Percentiles rank a stretch among this genome's conserved stretches.
Evolutionary conservation across 2,113 vertebrate genomes (phyloP).

Genomic region (Ellobius talpinus): DNA sequence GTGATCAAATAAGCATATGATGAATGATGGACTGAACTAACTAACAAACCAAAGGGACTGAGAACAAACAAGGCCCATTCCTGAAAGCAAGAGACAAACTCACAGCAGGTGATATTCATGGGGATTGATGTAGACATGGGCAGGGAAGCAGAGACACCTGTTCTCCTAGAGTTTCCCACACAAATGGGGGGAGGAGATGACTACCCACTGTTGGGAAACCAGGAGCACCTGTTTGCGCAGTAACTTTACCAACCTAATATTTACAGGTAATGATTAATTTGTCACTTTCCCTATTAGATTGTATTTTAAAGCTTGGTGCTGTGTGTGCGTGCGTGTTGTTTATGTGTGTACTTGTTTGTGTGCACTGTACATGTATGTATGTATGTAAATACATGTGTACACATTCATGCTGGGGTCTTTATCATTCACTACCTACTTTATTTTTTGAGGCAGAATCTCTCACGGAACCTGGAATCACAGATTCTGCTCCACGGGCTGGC

Average conservation of each 20-base stretch:
- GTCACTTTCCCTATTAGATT: not conserved
- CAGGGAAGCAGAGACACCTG: not conserved
- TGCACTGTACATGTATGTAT: not conserved
- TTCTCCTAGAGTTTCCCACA: not conserved
- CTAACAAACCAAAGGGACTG: not conserved
- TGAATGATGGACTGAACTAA: not conserved
- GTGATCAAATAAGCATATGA: not conserved
- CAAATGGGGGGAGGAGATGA: not conserved
- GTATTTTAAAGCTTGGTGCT: not conserved
- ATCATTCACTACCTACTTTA: not conserved
- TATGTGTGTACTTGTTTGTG: not conserved
- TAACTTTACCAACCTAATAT: not conserved
- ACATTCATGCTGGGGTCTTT: not conserved
- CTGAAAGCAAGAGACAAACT: constrained; percentile 24
- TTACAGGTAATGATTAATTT: not conserved
- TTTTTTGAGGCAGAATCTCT: not conserved
- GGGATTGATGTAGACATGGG: not conserved
- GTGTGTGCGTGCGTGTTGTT: not conserved
- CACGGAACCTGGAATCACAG: not conserved
- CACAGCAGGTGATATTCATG: not conserved
- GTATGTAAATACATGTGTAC: too few relatives aligned
- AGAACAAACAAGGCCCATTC: not conserved
- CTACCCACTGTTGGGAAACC: not conserved
- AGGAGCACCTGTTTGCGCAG: not conserved
- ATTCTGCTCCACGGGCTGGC: not conserved